phyloP scores from a whole-genome alignment of 1,140 invertebrate species.

The Aphidius ervi region DNA sequence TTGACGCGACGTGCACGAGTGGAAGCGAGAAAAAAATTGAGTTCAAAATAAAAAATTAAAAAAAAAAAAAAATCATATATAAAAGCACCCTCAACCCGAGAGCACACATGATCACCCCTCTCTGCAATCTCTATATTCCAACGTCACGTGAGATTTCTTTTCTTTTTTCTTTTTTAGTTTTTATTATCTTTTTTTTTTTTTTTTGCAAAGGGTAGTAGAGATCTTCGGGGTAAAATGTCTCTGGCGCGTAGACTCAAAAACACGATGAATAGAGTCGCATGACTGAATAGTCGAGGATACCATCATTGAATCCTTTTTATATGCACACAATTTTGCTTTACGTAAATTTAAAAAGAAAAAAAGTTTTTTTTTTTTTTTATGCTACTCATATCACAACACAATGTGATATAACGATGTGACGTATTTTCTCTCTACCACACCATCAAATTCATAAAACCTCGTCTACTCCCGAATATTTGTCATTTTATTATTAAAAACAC shows the following conservation, averaged over 20 bases:
- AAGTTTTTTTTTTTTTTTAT: no score
- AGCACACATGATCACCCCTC: neutral
- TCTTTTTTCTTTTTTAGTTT: neutral
- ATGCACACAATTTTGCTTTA: no score
- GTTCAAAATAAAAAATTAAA: neutral
- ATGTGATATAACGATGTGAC: no score
- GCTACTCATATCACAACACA: no score
- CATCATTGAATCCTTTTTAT: no score
- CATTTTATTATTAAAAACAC: no score
- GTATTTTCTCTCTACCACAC: no score
- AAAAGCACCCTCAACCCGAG: neutral
- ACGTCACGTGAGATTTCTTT: neutral
- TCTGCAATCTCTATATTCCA: no score
- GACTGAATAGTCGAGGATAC: neutral
- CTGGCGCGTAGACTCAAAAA: neutral
- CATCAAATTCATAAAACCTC: no score
- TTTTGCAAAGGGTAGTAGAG: neutral
- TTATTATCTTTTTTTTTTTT: neutral
- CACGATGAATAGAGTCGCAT: conserved; percentile 13
- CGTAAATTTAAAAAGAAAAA: no score
- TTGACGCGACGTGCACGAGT: conserved; percentile 19
- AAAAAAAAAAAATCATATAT: neutral
- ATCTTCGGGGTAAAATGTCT: conserved; percentile 10
- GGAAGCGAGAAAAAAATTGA: conserved; percentile 11
- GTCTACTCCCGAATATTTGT: no score